phyloP scores from a whole-genome alignment of 1,140 invertebrate species.

The Brachionus rubens region DNA sequence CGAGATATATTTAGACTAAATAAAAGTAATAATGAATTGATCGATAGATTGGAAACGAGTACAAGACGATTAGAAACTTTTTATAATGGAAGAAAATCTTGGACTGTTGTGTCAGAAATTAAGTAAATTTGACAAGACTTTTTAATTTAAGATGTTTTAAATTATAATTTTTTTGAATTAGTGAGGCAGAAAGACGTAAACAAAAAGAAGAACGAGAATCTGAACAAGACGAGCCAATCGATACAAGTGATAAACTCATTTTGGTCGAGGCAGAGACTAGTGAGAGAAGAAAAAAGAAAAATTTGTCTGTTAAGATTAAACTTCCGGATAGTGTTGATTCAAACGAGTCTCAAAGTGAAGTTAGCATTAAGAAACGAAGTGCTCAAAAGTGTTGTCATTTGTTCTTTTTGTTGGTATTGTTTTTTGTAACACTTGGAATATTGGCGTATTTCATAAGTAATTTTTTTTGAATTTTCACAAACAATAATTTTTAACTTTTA shows the following conservation, averaged over 20 bases:
- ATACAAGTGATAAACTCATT: slow-evolving; percentile 23
- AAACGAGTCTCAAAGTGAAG: background rate
- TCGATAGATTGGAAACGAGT: background rate
- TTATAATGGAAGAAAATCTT: slow-evolving; percentile 24
- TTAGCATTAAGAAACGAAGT: background rate
- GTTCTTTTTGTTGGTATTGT: slow-evolving; percentile 34
- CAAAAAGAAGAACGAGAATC: background rate
- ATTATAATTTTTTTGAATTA: slow-evolving; percentile 1
- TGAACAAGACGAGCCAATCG: background rate
- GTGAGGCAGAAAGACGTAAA: background rate
- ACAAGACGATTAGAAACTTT: slow-evolving; percentile 20
- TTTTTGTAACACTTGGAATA: slow-evolving; percentile 18
- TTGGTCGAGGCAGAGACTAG: background rate
- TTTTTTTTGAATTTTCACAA: background rate
- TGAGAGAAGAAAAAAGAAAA: slow-evolving; percentile 22
- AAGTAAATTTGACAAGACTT: background rate
- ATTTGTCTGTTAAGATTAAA: slow-evolving; percentile 22
- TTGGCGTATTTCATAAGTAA: slow-evolving; percentile 26
- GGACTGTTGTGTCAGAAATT: slow-evolving; percentile 6
- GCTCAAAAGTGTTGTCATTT: slow-evolving; percentile 20
- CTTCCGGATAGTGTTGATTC: background rate
- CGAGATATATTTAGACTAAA: slow-evolving; percentile 5
- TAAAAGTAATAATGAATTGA: background rate
- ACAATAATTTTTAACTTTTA: no score
- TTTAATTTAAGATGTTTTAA: background rate